Conservation (phyloP, 2,113 vertebrate genomes). For the Polypterus bichir region DNA sequence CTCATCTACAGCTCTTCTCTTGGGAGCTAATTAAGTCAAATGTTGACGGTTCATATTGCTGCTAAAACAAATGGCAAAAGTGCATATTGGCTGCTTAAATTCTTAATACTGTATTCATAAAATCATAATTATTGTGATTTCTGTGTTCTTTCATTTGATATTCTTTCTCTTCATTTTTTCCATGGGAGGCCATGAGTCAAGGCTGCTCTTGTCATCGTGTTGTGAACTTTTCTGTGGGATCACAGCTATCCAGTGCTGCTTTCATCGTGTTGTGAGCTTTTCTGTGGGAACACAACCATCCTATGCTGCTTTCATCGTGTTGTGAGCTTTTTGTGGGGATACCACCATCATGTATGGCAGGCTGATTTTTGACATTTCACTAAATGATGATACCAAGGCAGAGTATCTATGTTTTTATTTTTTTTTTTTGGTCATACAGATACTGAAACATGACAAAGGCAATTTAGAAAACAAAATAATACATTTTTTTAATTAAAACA, state of each 20-base stretch:
- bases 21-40: too few relatives aligned
- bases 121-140: background rate
- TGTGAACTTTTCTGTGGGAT: background rate
- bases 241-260: conserved; percentile 4
- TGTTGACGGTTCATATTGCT: too few relatives aligned
- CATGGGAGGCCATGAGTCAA: background rate
- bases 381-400: too few relatives aligned
- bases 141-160: conserved; percentile 7
- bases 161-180: conserved; percentile 1
- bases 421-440: too few relatives aligned
- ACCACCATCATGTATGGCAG: too few relatives aligned
- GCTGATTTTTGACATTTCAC: too few relatives aligned
- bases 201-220: conserved; percentile 1
- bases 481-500: too few relatives aligned
- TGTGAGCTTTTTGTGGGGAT: background rate
- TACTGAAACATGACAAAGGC: too few relatives aligned
- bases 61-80: background rate
- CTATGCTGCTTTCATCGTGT: background rate
- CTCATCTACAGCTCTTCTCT: too few relatives aligned
- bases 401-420: too few relatives aligned
- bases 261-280: background rate
- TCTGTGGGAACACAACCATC: background rate
- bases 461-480: too few relatives aligned
- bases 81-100: too few relatives aligned
- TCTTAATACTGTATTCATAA: background rate